Evolutionary conservation across 2,888 invertebrate species (phyloP).

Genomic region (Teinopalpus imperialis): DNA sequence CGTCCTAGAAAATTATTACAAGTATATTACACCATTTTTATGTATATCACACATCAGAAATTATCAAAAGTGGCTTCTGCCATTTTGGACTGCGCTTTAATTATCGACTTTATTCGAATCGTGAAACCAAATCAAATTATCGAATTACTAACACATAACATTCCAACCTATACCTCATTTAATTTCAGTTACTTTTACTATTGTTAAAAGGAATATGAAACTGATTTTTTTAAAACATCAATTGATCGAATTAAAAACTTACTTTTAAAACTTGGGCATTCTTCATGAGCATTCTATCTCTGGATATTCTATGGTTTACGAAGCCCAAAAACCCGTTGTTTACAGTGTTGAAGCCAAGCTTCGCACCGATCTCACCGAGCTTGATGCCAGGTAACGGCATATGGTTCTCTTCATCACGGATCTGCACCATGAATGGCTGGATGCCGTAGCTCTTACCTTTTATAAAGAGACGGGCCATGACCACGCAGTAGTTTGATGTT

Average conservation of each 20-base stretch:
- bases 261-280: conserved; percentile 89
- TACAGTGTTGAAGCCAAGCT: conserved; percentile 92
- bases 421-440: conserved; percentile 95
- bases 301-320: conserved; percentile 91
- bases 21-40: not conserved
- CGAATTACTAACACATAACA: too few species aligned
- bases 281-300: conserved; percentile 95
- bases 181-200: too few species aligned
- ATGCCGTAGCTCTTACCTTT: conserved; percentile 91
- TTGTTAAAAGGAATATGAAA: too few species aligned
- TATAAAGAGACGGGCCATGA: conserved; percentile 94
- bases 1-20: conserved; percentile 82
- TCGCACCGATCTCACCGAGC: conserved; percentile 96
- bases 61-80: too few species aligned
- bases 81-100: too few species aligned
- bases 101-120: too few species aligned
- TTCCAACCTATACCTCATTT: too few species aligned
- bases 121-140: too few species aligned
- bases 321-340: conserved; percentile 97
- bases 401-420: conserved; percentile 94
- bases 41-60: not conserved
- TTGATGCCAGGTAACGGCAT: conserved; percentile 92
- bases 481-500: conserved; percentile 94
- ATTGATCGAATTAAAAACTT: too few species aligned
- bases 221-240: too few species aligned